These are phyloP conservation scores for Pollenia angustigena DNA, from an alignment of 2,888 invertebrate species.

Conservation along the genomic window DNA sequence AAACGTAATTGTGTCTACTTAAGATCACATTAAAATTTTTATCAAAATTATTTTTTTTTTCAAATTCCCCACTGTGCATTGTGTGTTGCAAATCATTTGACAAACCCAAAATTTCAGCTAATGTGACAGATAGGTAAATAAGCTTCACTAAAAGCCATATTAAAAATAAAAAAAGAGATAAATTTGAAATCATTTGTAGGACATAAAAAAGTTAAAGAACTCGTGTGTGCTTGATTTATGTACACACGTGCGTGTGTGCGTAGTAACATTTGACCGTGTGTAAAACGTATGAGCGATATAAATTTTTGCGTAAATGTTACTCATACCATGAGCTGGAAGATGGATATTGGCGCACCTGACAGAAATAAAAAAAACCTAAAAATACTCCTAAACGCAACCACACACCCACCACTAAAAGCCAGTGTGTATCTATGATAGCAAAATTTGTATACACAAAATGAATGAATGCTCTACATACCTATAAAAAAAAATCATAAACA, in stretches of 20 bases:
- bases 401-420: not conserved
- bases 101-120: not conserved
- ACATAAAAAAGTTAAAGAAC: constrained; percentile 30
- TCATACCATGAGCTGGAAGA: constrained; percentile 23
- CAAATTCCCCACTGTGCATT: not conserved
- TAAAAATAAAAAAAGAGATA: constrained; percentile 28
- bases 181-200: constrained; percentile 45
- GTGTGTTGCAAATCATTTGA: not conserved
- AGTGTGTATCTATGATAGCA: constrained; percentile 32
- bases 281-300: constrained; percentile 50
- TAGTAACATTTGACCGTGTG: not conserved
- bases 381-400: not conserved
- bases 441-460: not conserved
- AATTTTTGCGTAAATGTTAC: constrained; percentile 44
- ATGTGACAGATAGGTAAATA: constrained; percentile 24
- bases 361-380: constrained; percentile 25
- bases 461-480: constrained; percentile 15
- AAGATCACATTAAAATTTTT: too few relatives aligned
- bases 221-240: not conserved
- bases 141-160: constrained; percentile 32
- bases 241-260: not conserved
- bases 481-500: not conserved
- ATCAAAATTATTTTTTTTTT: not conserved
- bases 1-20: too few relatives aligned
- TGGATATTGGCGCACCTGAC: constrained; percentile 26